Percentiles rank a stretch among this genome's conserved stretches.
Conservation (phyloP, 2,888 invertebrate genomes). For the Ptilodon capucinus region DNA sequence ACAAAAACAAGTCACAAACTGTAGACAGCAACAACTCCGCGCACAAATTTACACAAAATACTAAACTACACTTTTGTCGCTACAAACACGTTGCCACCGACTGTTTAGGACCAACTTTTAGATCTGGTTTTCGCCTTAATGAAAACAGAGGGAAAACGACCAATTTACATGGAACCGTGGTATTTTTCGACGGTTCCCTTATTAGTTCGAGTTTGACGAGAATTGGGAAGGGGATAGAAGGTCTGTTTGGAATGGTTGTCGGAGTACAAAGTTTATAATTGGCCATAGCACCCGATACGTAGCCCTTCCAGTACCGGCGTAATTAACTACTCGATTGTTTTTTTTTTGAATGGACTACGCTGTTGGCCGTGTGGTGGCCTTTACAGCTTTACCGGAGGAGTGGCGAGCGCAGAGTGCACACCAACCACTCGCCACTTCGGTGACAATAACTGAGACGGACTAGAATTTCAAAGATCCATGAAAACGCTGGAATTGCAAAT, state of each 20-base stretch:
- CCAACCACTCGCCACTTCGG: constrained; percentile 35
- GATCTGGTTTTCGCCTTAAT: constrained; percentile 67
- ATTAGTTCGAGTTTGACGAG: constrained; percentile 9
- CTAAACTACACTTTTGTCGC: constrained; percentile 47
- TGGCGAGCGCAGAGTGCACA: too few species aligned
- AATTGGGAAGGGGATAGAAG: constrained; percentile 16
- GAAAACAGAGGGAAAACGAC: constrained; percentile 57
- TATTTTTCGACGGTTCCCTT: constrained; percentile 23
- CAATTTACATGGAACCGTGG: constrained; percentile 35
- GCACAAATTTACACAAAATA: constrained; percentile 37
- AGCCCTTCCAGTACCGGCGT: constrained; percentile 52
- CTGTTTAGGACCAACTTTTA: constrained; percentile 68
- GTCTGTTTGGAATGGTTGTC: constrained; percentile 43
- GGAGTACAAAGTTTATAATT: constrained; percentile 75
- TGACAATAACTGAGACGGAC: constrained; percentile 28
- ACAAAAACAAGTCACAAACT: constrained; percentile 39
- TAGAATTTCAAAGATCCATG: constrained; percentile 14
- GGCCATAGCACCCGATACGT: constrained; percentile 68
- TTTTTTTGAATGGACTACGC: too few species aligned
- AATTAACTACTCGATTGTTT: constrained; percentile 71
- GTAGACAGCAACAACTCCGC: constrained; percentile 20
- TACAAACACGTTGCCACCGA: constrained; percentile 42
- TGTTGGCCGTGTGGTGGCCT: too few species aligned
- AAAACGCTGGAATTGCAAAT: constrained; percentile 13
- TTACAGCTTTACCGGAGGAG: too few species aligned